phyloP scores from a whole-genome alignment of 2,113 vertebrate genomes.

The Cheirogaleus medius region DNA sequence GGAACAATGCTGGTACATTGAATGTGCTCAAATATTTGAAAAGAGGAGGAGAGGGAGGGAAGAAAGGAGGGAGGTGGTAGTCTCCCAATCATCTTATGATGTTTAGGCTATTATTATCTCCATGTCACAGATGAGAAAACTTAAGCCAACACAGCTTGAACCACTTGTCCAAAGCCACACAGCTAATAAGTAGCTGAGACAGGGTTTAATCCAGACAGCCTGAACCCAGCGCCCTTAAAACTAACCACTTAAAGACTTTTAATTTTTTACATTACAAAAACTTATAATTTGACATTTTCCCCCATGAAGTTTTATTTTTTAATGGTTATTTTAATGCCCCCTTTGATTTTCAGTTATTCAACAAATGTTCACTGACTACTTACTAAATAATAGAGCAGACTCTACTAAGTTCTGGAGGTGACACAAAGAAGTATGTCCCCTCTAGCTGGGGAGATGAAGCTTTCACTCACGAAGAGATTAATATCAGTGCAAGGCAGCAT shows the following conservation, averaged over 20 bases:
- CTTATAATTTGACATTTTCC: neutral
- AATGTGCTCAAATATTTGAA: neutral
- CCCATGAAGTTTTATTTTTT: neutral
- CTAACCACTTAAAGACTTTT: neutral
- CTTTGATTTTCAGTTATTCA: slow-evolving; percentile 23
- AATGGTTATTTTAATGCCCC: neutral
- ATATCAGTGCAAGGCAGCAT: neutral
- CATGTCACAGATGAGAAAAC: neutral
- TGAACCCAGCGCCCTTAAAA: neutral
- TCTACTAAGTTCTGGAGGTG: neutral
- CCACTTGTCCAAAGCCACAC: neutral
- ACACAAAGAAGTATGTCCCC: neutral
- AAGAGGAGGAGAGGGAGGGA: neutral
- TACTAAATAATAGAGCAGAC: neutral
- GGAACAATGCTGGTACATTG: neutral
- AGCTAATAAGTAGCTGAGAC: neutral
- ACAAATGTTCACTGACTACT: neutral
- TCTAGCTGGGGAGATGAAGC: neutral
- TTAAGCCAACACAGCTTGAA: neutral
- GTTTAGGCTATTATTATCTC: neutral
- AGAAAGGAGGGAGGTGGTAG: neutral
- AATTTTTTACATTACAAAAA: slow-evolving; percentile 23
- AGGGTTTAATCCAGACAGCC: neutral
- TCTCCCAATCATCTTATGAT: neutral
- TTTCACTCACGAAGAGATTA: neutral